Evolutionary conservation across 2,797 vertebrate genomes (phyloP).

Genomic region (Pygocentrus nattereri): DNA sequence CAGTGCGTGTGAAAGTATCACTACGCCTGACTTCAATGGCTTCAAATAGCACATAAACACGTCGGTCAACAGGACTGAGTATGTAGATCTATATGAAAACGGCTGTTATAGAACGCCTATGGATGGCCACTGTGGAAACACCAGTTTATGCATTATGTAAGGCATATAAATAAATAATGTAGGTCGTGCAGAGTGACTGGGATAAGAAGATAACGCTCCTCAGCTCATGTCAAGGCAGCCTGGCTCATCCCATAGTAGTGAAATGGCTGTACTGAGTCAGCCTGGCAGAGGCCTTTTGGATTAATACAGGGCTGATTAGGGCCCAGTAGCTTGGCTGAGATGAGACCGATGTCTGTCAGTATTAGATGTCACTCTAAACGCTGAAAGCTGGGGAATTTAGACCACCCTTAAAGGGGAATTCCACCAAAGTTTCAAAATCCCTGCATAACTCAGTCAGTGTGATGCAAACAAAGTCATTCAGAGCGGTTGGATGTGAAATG

Average conservation of each 20-base stretch:
- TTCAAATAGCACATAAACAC: background rate
- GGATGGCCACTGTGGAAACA: conserved; percentile 35
- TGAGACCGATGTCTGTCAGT: background rate
- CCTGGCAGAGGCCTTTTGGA: background rate
- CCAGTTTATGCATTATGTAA: conserved; percentile 58
- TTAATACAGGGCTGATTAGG: background rate
- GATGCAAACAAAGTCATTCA: background rate
- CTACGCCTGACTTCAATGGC: background rate
- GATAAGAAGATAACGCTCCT: conserved; percentile 25
- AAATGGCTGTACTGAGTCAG: background rate
- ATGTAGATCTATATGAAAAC: background rate
- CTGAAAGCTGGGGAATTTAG: background rate
- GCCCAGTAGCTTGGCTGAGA: too few relatives aligned
- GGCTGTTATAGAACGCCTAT: background rate
- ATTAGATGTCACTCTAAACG: background rate
- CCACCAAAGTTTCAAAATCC: background rate
- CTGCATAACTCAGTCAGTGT: background rate
- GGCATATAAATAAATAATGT: conserved; percentile 60
- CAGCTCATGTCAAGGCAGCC: background rate
- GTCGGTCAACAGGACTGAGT: background rate
- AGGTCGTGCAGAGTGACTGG: conserved; percentile 7
- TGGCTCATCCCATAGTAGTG: background rate
- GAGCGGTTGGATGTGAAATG: background rate
- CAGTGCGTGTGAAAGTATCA: background rate
- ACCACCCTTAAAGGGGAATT: background rate